These are phyloP conservation scores for Pterophyllum scalare DNA, from an alignment of 2,113 vertebrate genomes.

Conservation along the genomic window DNA sequence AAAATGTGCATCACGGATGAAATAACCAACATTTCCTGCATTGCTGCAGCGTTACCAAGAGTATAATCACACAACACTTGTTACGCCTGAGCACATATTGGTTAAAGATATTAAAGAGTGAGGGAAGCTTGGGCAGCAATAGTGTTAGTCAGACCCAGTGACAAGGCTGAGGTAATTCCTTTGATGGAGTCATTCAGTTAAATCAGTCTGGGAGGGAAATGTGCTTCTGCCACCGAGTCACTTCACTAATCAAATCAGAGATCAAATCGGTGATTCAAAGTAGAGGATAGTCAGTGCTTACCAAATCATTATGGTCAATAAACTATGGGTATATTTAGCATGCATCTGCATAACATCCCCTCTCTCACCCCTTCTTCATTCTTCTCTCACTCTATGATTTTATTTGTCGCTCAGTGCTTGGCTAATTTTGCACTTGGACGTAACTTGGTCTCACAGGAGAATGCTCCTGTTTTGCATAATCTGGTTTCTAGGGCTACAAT, in stretches of 20 bases:
- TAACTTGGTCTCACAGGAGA: conserved; percentile 63
- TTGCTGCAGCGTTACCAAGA: background rate
- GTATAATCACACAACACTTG: background rate
- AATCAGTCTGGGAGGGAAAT: conserved; percentile 33
- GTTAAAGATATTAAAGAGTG: background rate
- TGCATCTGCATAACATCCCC: conserved; percentile 30
- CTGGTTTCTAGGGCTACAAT: conserved; percentile 57
- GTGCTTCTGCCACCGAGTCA: conserved; percentile 41
- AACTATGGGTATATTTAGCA: conserved; percentile 55
- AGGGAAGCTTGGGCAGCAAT: conserved; percentile 1
- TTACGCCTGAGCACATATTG: background rate
- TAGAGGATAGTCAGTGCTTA: conserved; percentile 36
- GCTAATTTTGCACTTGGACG: conserved; percentile 63
- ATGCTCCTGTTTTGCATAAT: conserved; percentile 62
- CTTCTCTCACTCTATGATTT: conserved; percentile 39
- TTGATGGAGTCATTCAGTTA: conserved; percentile 35
- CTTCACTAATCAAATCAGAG: conserved; percentile 63
- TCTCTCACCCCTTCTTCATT: background rate
- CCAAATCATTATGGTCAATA: conserved; percentile 61
- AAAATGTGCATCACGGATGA: background rate
- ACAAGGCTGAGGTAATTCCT: conserved; percentile 31
- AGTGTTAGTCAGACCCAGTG: conserved; percentile 20
- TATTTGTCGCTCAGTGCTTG: conserved; percentile 53
- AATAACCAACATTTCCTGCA: background rate
- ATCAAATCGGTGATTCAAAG: conserved; percentile 45